Conservation (phyloP, 2,797 vertebrate species). For the Rachycentron canadum region DNA sequence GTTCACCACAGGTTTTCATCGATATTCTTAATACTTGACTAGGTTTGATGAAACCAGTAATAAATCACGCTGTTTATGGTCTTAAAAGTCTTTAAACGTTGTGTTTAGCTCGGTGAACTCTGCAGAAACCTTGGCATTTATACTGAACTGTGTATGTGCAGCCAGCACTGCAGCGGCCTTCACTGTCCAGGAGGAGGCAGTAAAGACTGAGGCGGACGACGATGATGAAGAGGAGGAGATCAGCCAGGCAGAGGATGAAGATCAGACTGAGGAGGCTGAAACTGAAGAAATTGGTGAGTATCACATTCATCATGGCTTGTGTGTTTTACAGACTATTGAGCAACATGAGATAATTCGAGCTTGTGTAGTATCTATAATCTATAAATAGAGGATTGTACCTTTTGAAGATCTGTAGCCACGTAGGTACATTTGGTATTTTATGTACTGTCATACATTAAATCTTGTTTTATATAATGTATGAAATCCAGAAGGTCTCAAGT, state of each 20-base stretch:
- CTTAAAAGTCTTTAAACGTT: no score
- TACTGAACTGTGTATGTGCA: neutral
- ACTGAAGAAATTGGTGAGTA: slow-evolving; percentile 34
- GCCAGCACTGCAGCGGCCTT: slow-evolving; percentile 50
- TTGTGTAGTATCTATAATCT: neutral
- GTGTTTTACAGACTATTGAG: neutral
- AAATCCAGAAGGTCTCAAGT: neutral
- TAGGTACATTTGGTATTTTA: neutral
- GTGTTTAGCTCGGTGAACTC: no score
- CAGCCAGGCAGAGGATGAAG: slow-evolving; percentile 53
- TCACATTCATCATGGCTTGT: neutral
- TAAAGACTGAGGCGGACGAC: slow-evolving; percentile 50
- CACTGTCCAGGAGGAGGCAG: slow-evolving; percentile 64
- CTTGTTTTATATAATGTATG: neutral
- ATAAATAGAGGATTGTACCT: neutral
- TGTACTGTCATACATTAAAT: neutral
- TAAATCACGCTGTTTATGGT: no score
- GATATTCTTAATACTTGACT: neutral
- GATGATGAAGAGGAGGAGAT: slow-evolving; percentile 41
- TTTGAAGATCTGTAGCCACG: neutral
- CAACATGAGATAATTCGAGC: neutral
- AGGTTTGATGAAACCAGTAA: no score
- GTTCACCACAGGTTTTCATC: neutral
- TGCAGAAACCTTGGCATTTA: no score
- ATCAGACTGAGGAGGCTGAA: slow-evolving; percentile 56